Evolutionary conservation across 1,140 invertebrate species (phyloP).

Genomic region (Macrobrachium rosenbergii): DNA sequence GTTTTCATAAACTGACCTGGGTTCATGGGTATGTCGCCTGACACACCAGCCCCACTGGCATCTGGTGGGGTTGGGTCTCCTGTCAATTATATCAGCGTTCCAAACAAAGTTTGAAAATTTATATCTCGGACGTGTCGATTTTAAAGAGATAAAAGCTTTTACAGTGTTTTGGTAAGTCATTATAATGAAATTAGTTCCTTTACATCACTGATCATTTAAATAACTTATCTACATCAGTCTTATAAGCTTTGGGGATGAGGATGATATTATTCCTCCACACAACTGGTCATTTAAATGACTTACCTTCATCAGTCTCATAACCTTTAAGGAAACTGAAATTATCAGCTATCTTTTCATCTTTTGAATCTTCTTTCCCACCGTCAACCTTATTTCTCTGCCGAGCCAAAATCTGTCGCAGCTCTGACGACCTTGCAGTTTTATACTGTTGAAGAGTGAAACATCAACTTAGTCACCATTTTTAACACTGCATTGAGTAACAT

Average conservation of each 20-base stretch:
- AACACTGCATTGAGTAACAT: neutral
- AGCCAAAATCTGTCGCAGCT: conserved; percentile 78
- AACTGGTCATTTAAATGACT: conserved; percentile 44
- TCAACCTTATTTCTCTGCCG: conserved; percentile 74
- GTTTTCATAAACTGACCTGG: too few species aligned
- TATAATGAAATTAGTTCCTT: too few species aligned
- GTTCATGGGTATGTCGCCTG: too few species aligned
- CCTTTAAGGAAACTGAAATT: conserved; percentile 54
- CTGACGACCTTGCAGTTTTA: conserved; percentile 78
- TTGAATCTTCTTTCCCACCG: conserved; percentile 20
- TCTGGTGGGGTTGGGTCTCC: too few species aligned
- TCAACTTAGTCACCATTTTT: neutral
- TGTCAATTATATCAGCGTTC: too few species aligned
- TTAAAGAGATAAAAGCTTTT: too few species aligned
- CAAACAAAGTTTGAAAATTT: too few species aligned
- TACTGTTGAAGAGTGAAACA: conserved; percentile 72
- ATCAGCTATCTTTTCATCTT: conserved; percentile 32
- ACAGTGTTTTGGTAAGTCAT: too few species aligned
- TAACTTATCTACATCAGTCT: conserved; percentile 31
- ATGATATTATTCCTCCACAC: neutral
- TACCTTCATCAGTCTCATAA: conserved; percentile 46
- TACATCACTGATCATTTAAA: conserved; percentile 32
- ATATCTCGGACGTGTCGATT: too few species aligned
- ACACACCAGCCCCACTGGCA: too few species aligned
- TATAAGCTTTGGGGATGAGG: conserved; percentile 45